phyloP scores from a whole-genome alignment of 1,140 invertebrate genomes.

The Zaprionus capensis region DNA sequence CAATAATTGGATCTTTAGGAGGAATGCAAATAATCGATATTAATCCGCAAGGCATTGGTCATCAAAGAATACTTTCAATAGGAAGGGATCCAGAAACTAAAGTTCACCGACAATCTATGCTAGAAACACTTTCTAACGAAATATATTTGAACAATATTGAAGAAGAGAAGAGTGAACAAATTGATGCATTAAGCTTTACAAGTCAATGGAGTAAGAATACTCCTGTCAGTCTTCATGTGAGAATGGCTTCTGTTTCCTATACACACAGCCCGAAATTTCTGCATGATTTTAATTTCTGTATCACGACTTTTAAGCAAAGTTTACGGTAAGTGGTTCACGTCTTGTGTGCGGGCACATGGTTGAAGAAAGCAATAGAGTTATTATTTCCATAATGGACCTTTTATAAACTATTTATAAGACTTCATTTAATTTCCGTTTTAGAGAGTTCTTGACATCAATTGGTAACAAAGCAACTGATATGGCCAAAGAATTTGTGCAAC shows the following conservation, averaged over 20 bases:
- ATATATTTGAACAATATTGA: constrained; percentile 84
- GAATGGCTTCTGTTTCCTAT: constrained; percentile 96
- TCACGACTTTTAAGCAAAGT: constrained; percentile 89
- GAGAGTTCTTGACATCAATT: constrained; percentile 92
- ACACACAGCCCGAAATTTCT: constrained; percentile 95
- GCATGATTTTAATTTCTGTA: constrained; percentile 93
- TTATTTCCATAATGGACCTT: background rate
- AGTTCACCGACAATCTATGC: constrained; percentile 53
- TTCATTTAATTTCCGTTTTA: constrained; percentile 81
- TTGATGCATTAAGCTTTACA: constrained; percentile 88
- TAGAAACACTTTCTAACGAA: constrained; percentile 84
- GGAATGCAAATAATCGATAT: constrained; percentile 96
- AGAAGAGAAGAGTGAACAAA: constrained; percentile 55
- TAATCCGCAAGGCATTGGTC: constrained; percentile 91
- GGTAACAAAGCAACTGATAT: constrained; percentile 96
- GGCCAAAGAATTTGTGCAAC: constrained; percentile 94
- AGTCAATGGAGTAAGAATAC: constrained; percentile 85
- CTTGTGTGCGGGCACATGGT: too few species aligned
- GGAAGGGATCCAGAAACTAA: constrained; percentile 89
- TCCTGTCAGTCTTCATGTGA: constrained; percentile 86
- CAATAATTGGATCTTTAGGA: constrained; percentile 93
- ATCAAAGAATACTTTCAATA: constrained; percentile 94
- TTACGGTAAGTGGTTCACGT: constrained; percentile 78
- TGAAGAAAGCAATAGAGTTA: too few species aligned
- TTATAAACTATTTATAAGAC: background rate